Percentiles rank a stretch among this genome's conserved stretches.
Conservation (phyloP, 2,113 vertebrate species). For the Trachemys scripta region DNA sequence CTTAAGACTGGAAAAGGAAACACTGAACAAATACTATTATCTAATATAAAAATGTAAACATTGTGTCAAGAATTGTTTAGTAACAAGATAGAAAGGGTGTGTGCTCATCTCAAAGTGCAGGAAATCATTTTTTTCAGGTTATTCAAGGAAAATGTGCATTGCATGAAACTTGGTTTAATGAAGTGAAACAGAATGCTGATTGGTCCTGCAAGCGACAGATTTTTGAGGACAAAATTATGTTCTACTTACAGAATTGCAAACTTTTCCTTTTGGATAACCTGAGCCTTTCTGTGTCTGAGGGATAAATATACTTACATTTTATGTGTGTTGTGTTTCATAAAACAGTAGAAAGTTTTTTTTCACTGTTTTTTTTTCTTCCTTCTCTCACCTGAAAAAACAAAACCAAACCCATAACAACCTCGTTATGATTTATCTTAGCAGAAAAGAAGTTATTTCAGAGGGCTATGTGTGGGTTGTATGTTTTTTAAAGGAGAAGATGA, state of each 20-base stretch:
- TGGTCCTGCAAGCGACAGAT: fast-evolving
- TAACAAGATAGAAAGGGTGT: background rate
- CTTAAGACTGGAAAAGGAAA: background rate
- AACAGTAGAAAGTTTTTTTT: background rate
- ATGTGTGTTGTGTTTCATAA: background rate
- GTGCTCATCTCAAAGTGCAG: background rate
- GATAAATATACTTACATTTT: fast-evolving
- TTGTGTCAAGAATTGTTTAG: background rate
- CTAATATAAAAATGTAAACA: background rate
- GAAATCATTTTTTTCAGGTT: background rate
- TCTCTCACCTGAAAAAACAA: background rate
- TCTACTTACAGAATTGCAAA: background rate
- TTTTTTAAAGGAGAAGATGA: background rate
- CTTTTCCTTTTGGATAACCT: background rate
- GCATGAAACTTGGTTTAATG: background rate
- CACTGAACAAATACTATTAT: background rate
- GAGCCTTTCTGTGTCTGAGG: background rate
- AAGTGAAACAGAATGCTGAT: background rate
- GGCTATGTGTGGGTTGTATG: background rate
- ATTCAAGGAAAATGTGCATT: background rate
- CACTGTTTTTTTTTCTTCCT: background rate
- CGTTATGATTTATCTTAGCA: background rate
- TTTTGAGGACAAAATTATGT: background rate
- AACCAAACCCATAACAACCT: background rate
- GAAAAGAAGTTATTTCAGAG: background rate